phyloP scores from a whole-genome alignment of 2,888 invertebrate species.

The Callosobruchus maculatus region DNA sequence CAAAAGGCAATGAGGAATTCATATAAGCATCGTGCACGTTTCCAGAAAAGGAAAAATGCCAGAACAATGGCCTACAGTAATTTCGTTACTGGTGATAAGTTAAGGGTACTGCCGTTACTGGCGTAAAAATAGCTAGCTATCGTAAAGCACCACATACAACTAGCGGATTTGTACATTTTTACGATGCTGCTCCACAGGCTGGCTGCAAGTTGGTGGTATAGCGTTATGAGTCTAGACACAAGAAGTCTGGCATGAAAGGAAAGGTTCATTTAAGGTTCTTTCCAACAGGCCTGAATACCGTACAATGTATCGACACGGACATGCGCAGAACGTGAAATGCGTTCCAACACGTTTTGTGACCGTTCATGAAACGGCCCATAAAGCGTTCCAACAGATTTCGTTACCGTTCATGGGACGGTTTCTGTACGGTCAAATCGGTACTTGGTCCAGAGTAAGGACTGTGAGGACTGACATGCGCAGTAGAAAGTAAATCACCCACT shows the following conservation, averaged over 20 bases:
- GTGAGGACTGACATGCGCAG: too few species aligned
- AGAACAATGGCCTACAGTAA: background rate
- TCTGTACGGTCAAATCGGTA: too few species aligned
- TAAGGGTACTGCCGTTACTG: background rate
- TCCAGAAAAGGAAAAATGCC: background rate
- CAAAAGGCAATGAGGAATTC: background rate
- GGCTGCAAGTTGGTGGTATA: background rate
- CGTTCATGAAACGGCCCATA: too few species aligned
- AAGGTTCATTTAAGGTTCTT: too few species aligned
- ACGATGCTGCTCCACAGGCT: background rate
- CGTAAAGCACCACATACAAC: background rate
- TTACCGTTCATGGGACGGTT: too few species aligned
- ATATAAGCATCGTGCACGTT: background rate
- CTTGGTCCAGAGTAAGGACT: too few species aligned
- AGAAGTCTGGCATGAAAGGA: background rate
- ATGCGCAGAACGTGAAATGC: too few species aligned
- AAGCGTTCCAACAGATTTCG: too few species aligned
- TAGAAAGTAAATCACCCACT: too few species aligned
- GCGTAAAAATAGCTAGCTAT: background rate
- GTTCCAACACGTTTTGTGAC: too few species aligned
- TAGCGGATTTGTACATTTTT: background rate
- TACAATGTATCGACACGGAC: too few species aligned
- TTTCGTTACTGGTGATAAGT: background rate
- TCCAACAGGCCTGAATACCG: too few species aligned
- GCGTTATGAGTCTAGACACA: background rate